These are phyloP conservation scores for Lycocerus yunnanus DNA, from an alignment of 2,888 invertebrate species.

Conservation along the genomic window DNA sequence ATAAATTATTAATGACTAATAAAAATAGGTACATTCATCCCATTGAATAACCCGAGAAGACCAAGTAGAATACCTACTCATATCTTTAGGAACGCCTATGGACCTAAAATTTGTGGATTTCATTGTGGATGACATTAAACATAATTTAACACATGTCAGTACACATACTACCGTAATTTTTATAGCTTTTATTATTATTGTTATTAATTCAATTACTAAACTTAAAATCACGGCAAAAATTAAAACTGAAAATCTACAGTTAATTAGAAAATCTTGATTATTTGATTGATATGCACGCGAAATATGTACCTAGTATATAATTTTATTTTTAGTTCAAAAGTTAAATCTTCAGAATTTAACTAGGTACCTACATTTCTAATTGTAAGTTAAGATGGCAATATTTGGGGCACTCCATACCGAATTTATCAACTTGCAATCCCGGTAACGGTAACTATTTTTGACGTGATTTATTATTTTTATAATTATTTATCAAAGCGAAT, in stretches of 20 bases:
- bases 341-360: neutral
- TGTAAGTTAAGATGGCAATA: too few species aligned
- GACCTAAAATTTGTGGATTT: neutral
- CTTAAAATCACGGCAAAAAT: neutral
- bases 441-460: too few species aligned
- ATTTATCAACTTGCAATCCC: too few species aligned
- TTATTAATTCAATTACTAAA: neutral
- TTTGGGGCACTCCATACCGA: too few species aligned
- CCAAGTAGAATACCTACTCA: neutral
- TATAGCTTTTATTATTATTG: neutral
- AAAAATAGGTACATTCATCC: neutral
- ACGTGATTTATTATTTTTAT: too few species aligned
- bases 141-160: neutral
- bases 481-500: too few species aligned
- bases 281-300: neutral
- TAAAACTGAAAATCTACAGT: neutral
- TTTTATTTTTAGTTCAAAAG: neutral
- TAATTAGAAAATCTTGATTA: neutral
- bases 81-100: neutral
- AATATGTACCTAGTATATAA: neutral
- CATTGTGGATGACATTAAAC: neutral
- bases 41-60: neutral
- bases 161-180: neutral
- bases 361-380: too few species aligned
- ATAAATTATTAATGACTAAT: neutral